These are phyloP conservation scores for Parazoanthus darwini DNA, from an alignment of 92 coral and sea anemone species.

Conservation along the genomic window DNA sequence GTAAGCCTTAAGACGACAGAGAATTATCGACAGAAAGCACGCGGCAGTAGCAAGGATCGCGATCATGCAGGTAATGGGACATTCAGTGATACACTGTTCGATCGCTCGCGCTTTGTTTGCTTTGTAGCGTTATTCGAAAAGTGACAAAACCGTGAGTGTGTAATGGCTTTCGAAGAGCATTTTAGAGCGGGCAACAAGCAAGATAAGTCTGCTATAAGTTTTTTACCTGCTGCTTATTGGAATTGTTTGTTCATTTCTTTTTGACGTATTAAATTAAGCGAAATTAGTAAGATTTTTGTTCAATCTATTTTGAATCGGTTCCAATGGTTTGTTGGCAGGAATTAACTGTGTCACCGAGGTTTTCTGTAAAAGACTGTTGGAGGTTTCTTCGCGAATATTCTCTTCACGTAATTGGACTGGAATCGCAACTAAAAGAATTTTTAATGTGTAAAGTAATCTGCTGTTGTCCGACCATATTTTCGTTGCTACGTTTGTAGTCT, in stretches of 20 bases:
- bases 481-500: too few species aligned
- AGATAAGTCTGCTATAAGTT: too few species aligned
- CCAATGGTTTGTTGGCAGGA: too few species aligned
- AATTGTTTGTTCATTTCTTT: not conserved
- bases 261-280: not conserved
- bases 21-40: conserved; percentile 85
- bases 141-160: too few species aligned
- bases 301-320: too few species aligned
- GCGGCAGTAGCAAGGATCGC: conserved; percentile 81
- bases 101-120: not conserved
- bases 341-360: not conserved
- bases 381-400: too few species aligned
- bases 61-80: conserved; percentile 66
- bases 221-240: not conserved
- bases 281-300: not conserved
- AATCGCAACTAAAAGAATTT: too few species aligned
- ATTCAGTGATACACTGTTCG: not conserved
- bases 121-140: conserved; percentile 6
- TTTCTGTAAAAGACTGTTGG: too few species aligned
- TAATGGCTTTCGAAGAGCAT: not conserved
- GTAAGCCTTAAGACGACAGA: conserved; percentile 92
- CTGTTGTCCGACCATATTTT: too few species aligned
- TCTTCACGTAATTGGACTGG: too few species aligned
- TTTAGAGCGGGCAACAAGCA: too few species aligned
- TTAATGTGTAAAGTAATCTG: too few species aligned